These are phyloP conservation scores for Bubalus kerabau DNA, from an alignment of 2,113 vertebrate genomes.

Conservation along the genomic window DNA sequence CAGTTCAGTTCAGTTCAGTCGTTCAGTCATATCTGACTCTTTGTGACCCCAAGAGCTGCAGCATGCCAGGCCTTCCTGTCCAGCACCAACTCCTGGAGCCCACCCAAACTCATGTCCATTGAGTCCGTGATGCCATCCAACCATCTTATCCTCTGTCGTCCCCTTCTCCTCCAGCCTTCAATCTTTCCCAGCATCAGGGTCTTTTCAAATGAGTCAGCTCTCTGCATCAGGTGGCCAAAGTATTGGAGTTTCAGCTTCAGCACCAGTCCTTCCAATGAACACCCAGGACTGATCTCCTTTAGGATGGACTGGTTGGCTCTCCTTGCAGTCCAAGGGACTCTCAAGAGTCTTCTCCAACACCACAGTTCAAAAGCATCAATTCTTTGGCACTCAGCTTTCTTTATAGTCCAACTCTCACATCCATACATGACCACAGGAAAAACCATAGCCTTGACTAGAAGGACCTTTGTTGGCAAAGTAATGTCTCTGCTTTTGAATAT, in stretches of 20 bases:
- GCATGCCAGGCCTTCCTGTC: neutral
- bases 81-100: rapidly evolving
- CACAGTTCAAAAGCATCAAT: neutral
- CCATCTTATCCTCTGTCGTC: neutral
- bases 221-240: neutral
- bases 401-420: neutral
- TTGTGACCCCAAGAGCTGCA: rapidly evolving
- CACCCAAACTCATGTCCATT: neutral
- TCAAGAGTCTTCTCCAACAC: neutral
- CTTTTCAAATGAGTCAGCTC: neutral
- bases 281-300: neutral
- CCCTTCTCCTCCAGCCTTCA: neutral
- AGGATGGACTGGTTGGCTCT: neutral
- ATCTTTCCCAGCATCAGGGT: neutral
- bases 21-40: rapidly evolving
- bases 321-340: neutral
- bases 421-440: neutral
- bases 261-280: neutral
- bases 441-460: neutral
- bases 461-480: neutral
- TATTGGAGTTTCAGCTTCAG: neutral
- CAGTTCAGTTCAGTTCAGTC: neutral
- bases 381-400: neutral
- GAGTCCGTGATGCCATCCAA: neutral
- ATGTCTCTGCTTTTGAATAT: neutral